These are phyloP conservation scores for Melikaiella ostensackeni DNA, from an alignment of 2,888 invertebrate genomes.

Conservation along the genomic window DNA sequence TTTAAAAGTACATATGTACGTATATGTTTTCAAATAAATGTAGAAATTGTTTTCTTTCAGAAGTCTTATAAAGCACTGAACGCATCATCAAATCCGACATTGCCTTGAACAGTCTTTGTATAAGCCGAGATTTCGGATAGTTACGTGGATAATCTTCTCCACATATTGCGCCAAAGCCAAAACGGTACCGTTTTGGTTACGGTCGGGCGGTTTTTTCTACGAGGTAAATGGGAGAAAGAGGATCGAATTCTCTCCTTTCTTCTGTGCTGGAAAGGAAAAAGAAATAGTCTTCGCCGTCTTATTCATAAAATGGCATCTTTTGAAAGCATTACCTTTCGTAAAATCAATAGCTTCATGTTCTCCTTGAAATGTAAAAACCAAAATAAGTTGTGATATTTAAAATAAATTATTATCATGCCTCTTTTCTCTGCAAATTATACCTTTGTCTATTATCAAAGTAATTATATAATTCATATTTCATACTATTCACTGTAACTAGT, in stretches of 20 bases:
- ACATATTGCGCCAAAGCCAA: slow-evolving; percentile 73
- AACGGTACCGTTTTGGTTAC: slow-evolving; percentile 55
- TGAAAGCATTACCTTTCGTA: slow-evolving; percentile 20
- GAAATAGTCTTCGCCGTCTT: slow-evolving; percentile 16
- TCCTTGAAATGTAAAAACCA: neutral
- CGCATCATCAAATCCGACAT: slow-evolving; percentile 11
- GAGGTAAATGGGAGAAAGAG: slow-evolving; percentile 26
- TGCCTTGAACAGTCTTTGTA: slow-evolving; percentile 48
- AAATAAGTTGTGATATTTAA: neutral
- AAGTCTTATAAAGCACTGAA: slow-evolving; percentile 9
- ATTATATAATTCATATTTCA: no score
- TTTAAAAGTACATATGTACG: neutral
- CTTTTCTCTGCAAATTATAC: neutral
- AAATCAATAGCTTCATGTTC: slow-evolving; percentile 10
- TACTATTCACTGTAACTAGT: no score
- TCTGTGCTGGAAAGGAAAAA: slow-evolving; percentile 11
- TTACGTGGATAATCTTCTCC: slow-evolving; percentile 74
- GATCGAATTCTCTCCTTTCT: slow-evolving; percentile 41
- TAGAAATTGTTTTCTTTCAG: slow-evolving; percentile 5
- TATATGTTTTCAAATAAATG: neutral
- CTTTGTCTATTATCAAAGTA: no score
- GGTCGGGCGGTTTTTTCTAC: slow-evolving; percentile 18
- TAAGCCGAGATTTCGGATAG: slow-evolving; percentile 60
- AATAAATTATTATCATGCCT: neutral
- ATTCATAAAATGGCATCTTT: slow-evolving; percentile 9